phyloP scores from a whole-genome alignment of 2,888 invertebrate species.

The Mycalesis mineus region DNA sequence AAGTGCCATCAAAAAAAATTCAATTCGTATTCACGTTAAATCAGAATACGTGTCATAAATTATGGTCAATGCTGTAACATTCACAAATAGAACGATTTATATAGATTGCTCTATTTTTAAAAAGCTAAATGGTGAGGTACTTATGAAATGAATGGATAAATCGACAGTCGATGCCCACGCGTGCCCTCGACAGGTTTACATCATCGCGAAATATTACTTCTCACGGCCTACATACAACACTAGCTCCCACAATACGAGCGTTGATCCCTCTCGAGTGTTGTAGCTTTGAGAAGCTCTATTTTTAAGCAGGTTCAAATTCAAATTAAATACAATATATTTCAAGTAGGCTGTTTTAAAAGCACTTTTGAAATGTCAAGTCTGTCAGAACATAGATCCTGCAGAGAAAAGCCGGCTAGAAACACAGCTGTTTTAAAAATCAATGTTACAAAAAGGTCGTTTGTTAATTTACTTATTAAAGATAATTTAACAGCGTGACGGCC shows the following conservation, averaged over 20 bases:
- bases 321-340: too few relatives aligned
- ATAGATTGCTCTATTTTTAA: neutral
- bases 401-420: too few relatives aligned
- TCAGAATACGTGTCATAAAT: neutral
- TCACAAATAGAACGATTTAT: neutral
- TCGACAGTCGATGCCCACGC: conserved; percentile 15
- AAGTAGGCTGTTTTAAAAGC: too few relatives aligned
- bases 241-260: conserved; percentile 1
- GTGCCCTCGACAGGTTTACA: conserved; percentile 20
- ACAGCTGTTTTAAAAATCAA: too few relatives aligned
- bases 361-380: too few relatives aligned
- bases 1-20: too few relatives aligned
- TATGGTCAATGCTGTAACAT: neutral
- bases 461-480: too few relatives aligned
- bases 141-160: neutral
- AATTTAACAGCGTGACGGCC: too few relatives aligned
- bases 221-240: conserved; percentile 23
- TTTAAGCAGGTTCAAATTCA: neutral
- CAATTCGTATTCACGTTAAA: too few relatives aligned
- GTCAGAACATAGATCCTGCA: too few relatives aligned
- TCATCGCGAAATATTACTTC: conserved; percentile 29
- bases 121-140: neutral
- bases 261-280: conserved; percentile 18
- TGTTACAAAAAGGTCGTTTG: too few relatives aligned
- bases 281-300: neutral